Evolutionary conservation across 1,140 invertebrate genomes (phyloP), one percentile per base, ranked within the genome.

Genomic region (Drosophila nigrodunni): DNA sequence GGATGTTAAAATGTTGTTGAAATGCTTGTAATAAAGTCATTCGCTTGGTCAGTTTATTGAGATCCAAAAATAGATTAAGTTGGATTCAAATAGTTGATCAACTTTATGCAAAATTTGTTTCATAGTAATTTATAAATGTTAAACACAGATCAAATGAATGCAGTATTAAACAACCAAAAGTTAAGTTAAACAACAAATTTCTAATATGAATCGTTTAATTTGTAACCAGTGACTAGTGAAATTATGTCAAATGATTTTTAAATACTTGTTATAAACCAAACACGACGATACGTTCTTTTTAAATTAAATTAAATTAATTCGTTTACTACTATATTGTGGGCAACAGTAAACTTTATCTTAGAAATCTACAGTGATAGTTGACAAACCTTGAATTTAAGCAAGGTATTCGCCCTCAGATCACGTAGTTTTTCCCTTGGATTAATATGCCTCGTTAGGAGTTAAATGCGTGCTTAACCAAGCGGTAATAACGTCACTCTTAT

Each of bases 371-470:
- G n/a, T 1, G 9, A 8, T 39, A 18, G 52, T 39, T 57, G 37
- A 57, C 54, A 57, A 21, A 41, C 18, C 35, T 41, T 41, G 18
- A 5, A 13, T 9, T 41, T 25, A 1, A 9, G 15, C 15, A 0
- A 41, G 37, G 18, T 7, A 41, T 6, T 11, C 35, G 49, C 21
- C 49, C 39, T 49, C 44, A 18, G 8, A 5, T 11, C 13, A 30
- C 13, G 62, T 13, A 54, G 25, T 55, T 54, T 30, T 13, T 25
- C 30, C 18, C 15, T 50, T 8, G 44, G 49, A 55, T 78, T 78
- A 78, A 78, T 79, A 68, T 58, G 67, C 62, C 68, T 77, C 74
- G 60, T 77, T 79, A 77, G 43, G 68, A 58, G 21, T 77, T 72
- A 73, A 79, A 61, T 49, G 74, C 59, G 74, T 64, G 62, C 77